These are phyloP conservation scores for Nymphalis polychloros DNA, from an alignment of 2,888 invertebrate genomes.

Conservation along the genomic window DNA sequence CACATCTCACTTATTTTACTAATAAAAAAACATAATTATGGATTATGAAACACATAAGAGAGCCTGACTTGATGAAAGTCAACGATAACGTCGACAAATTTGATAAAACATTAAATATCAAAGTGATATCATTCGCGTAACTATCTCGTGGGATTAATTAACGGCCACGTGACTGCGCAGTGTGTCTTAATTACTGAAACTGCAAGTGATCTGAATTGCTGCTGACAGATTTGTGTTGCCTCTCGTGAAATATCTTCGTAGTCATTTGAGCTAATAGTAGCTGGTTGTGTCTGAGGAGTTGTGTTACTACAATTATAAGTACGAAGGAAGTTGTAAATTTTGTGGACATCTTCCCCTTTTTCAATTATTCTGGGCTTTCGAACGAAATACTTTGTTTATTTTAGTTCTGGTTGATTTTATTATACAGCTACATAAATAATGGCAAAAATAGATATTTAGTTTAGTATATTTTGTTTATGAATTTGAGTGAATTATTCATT, in stretches of 20 bases:
- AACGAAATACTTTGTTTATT: background rate
- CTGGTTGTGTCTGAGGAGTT: background rate
- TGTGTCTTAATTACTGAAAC: slow-evolving; percentile 21
- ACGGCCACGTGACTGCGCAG: slow-evolving; percentile 7
- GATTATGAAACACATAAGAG: no score
- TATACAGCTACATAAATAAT: no score
- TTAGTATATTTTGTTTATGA: no score
- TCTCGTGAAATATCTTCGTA: slow-evolving; percentile 4
- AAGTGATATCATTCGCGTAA: slow-evolving; percentile 13
- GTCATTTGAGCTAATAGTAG: slow-evolving; percentile 5
- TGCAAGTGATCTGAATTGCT: slow-evolving; percentile 27
- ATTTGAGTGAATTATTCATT: no score
- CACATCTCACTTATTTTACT: background rate
- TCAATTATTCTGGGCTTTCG: background rate
- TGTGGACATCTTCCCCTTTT: background rate
- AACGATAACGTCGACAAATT: background rate
- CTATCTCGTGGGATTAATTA: slow-evolving; percentile 14
- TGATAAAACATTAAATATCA: background rate
- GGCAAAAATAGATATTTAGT: no score
- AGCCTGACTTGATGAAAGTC: no score
- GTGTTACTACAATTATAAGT: background rate
- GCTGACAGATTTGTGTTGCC: slow-evolving; percentile 26
- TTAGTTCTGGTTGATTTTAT: no score
- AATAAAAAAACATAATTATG: no score
- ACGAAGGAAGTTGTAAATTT: slow-evolving; percentile 8